These are phyloP conservation scores for Epizoanthus rinbou DNA, from an alignment of 92 coral and sea anemone genomes.

Conservation along the genomic window DNA sequence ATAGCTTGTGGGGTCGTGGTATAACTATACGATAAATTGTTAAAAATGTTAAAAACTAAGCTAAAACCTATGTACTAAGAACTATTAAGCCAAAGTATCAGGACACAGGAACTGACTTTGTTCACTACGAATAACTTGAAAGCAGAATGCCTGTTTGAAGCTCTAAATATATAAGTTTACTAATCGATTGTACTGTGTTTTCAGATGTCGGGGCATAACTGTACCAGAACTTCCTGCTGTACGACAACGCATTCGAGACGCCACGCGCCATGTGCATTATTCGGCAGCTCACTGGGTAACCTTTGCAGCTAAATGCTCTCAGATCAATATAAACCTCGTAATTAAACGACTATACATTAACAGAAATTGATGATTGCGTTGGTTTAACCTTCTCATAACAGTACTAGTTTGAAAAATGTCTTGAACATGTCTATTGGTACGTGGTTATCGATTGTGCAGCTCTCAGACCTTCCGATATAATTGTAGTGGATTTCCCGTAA, in stretches of 20 bases:
- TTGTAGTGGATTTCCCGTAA: constrained; percentile 11
- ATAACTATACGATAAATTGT: too few species aligned
- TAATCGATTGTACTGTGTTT: too few species aligned
- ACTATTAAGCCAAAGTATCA: too few species aligned
- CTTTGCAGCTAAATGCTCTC: not conserved
- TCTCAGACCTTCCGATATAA: not conserved
- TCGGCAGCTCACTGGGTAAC: not conserved
- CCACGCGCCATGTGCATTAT: not conserved
- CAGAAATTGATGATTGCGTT: not conserved
- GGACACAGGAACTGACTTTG: too few species aligned
- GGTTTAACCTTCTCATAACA: not conserved
- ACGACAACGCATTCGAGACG: not conserved
- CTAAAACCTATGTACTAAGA: too few species aligned
- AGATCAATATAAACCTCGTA: not conserved
- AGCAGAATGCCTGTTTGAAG: too few species aligned
- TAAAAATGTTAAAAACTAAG: too few species aligned
- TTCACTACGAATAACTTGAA: too few species aligned
- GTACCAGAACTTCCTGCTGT: not conserved
- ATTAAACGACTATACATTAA: not conserved
- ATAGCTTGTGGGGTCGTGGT: too few species aligned
- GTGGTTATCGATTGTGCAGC: constrained; percentile 18
- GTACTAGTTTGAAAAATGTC: not conserved
- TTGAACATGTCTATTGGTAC: not conserved
- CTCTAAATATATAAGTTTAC: too few species aligned
- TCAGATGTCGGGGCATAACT: not conserved